Conservation (phyloP, 2,797 vertebrate species). For the Diplodus puntazzo region DNA sequence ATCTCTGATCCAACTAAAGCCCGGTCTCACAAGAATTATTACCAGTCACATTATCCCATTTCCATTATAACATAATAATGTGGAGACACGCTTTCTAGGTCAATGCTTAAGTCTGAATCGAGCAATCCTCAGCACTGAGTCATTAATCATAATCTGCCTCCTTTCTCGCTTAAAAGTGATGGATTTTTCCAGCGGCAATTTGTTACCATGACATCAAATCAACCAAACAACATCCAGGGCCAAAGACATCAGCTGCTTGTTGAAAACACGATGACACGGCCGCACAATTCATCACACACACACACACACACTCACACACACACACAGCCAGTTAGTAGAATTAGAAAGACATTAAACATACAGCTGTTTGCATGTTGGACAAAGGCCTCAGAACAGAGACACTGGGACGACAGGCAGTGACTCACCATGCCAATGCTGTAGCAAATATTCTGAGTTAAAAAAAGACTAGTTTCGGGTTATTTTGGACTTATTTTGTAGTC, state of each 20-base stretch:
- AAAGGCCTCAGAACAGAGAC: neutral
- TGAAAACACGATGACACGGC: conserved; percentile 28
- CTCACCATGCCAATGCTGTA: neutral
- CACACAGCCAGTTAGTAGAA: conserved; percentile 30
- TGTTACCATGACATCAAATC: conserved; percentile 56
- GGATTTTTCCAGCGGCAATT: conserved; percentile 34
- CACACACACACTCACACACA: neutral
- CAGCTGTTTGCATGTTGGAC: conserved; percentile 17
- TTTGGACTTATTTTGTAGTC: too few species aligned
- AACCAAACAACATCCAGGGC: conserved; percentile 46
- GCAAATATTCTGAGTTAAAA: neutral
- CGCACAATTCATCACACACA: conserved; percentile 18
- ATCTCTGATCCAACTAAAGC: neutral
- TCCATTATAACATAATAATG: conserved; percentile 20
- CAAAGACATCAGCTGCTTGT: conserved; percentile 52
- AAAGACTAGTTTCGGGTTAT: too few species aligned
- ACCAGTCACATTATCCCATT: conserved; percentile 1
- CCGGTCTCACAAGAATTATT: neutral
- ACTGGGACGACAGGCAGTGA: neutral
- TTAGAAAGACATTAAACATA: conserved; percentile 50
- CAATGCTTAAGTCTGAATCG: neutral
- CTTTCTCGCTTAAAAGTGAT: conserved; percentile 25
- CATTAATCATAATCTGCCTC: neutral
- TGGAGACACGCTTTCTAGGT: conserved; percentile 29
- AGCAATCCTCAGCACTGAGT: conserved; percentile 8